These are phyloP conservation scores for Actinemys pallida DNA, from an alignment of 2,113 vertebrate genomes.

Conservation along the genomic window DNA sequence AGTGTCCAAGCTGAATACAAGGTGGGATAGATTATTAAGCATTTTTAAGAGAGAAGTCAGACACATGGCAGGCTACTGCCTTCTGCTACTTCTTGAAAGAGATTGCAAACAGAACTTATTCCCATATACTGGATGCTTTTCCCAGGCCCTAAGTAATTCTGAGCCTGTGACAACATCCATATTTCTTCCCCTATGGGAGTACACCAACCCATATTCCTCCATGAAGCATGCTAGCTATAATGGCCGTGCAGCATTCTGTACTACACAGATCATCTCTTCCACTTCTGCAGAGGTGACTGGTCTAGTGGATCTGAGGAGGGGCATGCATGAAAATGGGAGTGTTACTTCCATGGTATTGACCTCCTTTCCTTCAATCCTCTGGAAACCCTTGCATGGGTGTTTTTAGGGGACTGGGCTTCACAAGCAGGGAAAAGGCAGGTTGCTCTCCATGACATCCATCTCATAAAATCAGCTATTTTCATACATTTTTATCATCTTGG, in stretches of 20 bases:
- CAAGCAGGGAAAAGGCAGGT: neutral
- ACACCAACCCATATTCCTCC: neutral
- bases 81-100: neutral
- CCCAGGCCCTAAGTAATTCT: neutral
- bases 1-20: neutral
- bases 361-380: neutral
- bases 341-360: neutral
- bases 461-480: neutral
- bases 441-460: neutral
- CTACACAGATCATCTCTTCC: neutral
- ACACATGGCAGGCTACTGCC: neutral
- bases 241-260: neutral
- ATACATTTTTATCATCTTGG: neutral
- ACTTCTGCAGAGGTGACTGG: neutral
- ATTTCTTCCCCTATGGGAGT: neutral
- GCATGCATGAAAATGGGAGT: neutral
- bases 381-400: neutral
- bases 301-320: neutral
- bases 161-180: neutral
- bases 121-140: conserved; percentile 1
- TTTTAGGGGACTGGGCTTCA: neutral
- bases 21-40: neutral
- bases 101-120: neutral
- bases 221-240: neutral
- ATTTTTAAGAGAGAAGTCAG: neutral